Conservation (phyloP, 2,888 invertebrate genomes). For the Polyploca ridens region DNA sequence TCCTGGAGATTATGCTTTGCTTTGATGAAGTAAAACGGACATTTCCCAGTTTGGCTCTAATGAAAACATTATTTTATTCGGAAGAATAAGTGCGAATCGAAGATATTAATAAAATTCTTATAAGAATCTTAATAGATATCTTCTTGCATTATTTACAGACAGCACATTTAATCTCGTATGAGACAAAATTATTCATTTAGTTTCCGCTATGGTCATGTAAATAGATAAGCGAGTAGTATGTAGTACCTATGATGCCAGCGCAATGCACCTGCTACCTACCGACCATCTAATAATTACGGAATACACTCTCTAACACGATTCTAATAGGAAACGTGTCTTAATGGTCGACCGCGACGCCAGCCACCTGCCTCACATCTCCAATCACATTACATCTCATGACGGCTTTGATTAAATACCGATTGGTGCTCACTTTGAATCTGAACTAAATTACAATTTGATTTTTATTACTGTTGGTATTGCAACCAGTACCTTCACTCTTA, state of each 20-base stretch:
- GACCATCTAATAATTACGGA: conserved; percentile 65
- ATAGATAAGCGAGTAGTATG: conserved; percentile 50
- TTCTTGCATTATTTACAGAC: background rate
- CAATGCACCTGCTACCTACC: conserved; percentile 65
- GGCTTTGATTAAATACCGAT: conserved; percentile 30
- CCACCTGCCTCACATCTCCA: conserved; percentile 67
- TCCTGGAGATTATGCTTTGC: background rate
- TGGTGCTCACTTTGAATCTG: conserved; percentile 16
- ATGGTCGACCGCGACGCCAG: conserved; percentile 54
- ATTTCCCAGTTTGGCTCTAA: background rate
- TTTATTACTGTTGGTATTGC: background rate
- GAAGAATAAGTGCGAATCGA: no score
- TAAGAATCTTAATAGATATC: background rate
- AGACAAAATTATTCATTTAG: conserved; percentile 43
- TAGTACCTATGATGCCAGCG: background rate
- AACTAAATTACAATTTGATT: conserved; percentile 11
- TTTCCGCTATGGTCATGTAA: conserved; percentile 60
- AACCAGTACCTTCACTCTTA: background rate
- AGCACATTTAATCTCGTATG: conserved; percentile 10
- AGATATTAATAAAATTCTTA: background rate
- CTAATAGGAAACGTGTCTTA: conserved; percentile 77
- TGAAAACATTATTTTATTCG: no score
- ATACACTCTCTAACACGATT: conserved; percentile 65
- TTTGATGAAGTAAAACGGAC: background rate
- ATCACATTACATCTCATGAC: conserved; percentile 34